Evolutionary conservation across 2,888 invertebrate species (phyloP), one percentile per base, ranked within the genome.

Genomic region (Petrophora chlorosata): DNA sequence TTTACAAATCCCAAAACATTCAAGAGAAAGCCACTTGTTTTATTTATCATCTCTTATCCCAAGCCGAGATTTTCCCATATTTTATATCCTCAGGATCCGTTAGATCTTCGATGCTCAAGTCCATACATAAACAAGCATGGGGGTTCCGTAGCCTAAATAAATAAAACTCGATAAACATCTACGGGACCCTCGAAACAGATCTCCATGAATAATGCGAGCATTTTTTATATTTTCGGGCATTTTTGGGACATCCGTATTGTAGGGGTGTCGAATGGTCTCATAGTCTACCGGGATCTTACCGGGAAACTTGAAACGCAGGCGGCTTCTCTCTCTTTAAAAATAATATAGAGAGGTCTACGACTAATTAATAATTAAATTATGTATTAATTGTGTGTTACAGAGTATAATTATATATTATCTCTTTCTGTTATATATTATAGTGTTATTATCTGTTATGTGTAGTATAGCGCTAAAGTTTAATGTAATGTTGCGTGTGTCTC

Each of bases 161-260:
- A 60, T 60, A 60, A 58, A 47, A 35, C 40, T 22, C 46, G 58
- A 60, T 56, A 58, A 58, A 58, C 56, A 60, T 58, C 60, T 32
- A 32, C 34, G 42, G 52, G 32, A 47, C 58, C 53, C 51, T 53
- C 47, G 44, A 39, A 57, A 56, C 45, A 49, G 49, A 56, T 60
- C 53, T 51, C 23, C 13, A 34, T 51, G 56, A 58, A 50, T 56
- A 50, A 49, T 36, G 38, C 22, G 29, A 23, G 36, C 5, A 7
- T 48, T 49, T 52, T 45, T 42, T 42, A 41, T 42, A 19, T 38
- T 32, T 43, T 19, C 10, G 26, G 35, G 30, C 17, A 15, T 40
- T 41, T 30, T 29, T 15, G 33, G 32, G 23, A 33, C 28, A 28
- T 38, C 38, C 12, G 17, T 10, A 25, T 28, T 17, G 26, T 15